A percentile compares a stretch with the other conserved stretches of the same genome.
phyloP scores from a whole-genome alignment of 1,140 invertebrate species.

The Drosophila subobscura region DNA sequence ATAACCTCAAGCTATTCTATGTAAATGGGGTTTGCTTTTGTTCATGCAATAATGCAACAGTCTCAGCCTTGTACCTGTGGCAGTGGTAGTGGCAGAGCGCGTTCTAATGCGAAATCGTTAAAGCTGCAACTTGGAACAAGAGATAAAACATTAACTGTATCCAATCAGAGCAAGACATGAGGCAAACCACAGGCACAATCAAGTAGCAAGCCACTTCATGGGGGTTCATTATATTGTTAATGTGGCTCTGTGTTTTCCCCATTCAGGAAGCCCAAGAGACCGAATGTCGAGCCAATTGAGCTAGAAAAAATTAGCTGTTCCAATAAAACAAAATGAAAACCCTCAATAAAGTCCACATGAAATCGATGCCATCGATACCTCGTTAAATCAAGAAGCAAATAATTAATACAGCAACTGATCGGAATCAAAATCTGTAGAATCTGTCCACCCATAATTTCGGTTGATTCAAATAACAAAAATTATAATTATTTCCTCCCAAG shows the following conservation, averaged over 20 bases:
- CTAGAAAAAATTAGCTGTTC: constrained; percentile 19
- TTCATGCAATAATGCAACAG: constrained; percentile 44
- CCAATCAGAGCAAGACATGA: constrained; percentile 24
- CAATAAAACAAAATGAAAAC: constrained; percentile 32
- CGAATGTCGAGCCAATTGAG: constrained; percentile 17
- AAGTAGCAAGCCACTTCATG: constrained; percentile 45
- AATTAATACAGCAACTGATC: background rate
- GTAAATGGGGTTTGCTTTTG: constrained; percentile 66
- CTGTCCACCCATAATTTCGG: too few species aligned
- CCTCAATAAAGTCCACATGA: background rate
- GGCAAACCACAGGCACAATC: constrained; percentile 34
- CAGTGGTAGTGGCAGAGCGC: constrained; percentile 7
- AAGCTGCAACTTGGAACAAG: constrained; percentile 29
- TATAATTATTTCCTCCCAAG: too few species aligned
- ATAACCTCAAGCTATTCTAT: constrained; percentile 70
- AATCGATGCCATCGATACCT: background rate
- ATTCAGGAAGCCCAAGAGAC: background rate
- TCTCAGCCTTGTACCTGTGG: background rate
- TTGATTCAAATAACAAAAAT: too few species aligned
- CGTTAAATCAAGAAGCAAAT: background rate
- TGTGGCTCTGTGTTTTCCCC: constrained; percentile 27
- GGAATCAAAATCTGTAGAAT: too few species aligned
- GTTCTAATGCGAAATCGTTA: constrained; percentile 37
- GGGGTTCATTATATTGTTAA: constrained; percentile 52
- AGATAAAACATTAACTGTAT: constrained; percentile 37